Evolutionary conservation across 2,113 vertebrate species (phyloP), one percentile per base, ranked within the genome.

Genomic region (Rhabdornis inornatus): DNA sequence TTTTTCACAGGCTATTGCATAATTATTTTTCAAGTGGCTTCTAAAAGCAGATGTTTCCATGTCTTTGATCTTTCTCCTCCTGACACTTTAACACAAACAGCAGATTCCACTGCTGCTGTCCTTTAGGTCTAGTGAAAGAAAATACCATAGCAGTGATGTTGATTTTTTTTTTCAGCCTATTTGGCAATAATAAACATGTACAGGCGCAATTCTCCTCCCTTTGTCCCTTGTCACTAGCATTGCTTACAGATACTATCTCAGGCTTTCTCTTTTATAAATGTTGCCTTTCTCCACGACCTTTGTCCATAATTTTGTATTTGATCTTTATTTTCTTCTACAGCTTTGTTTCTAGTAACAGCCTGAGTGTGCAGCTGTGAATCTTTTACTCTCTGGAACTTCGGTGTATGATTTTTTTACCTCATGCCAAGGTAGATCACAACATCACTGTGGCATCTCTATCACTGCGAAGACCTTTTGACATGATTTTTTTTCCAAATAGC

Each of bases 31-130:
- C 81, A 97, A 97, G 70, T 92, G 91, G 60, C 91, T 96, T 96
- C 91, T 93, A 87, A 83, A 93, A 95, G 92, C 96, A 97, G 95
- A 97, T 97, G 94, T 96, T 97, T 91, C 92, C 60, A 91, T 89
- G 77, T 74, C 93, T 96, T 97, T 97, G 94, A 96, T 95, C 80
- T 84, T 96, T 95, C 87, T 82, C 79, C 74, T 93, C 72, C 92
- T 94, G 94, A 96, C 90, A 90, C 90, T 97, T 97, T 91, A 96
- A 95, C 83, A 96, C 84, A 95, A 97, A 95, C 93, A 96, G 80
- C 75, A 90, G 72, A 96, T 95, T 92, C 91, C n/a, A 3, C 69
- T 95, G 88, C 90, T 96, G 95, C 93, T 92, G 79, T 95, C 85
- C 88, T 96, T 96, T 71, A 94, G 90, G 92, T 92, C 85, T 65